Percentiles rank a stretch among this genome's conserved stretches.
phyloP scores from a whole-genome alignment of 2,113 vertebrate species.

The Pterocles gutturalis region DNA sequence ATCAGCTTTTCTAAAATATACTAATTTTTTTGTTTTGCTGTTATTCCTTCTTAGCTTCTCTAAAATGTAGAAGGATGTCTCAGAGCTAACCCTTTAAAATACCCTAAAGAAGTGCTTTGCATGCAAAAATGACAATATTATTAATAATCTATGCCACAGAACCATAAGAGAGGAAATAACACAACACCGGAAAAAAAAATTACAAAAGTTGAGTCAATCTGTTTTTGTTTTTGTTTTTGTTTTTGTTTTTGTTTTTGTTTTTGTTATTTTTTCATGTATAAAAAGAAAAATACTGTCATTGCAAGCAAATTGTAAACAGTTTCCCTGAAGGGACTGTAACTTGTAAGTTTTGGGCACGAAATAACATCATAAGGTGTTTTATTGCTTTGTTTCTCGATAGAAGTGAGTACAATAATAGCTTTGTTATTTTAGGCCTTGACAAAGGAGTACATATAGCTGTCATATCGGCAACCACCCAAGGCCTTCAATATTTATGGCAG shows the following conservation, averaged over 20 bases:
- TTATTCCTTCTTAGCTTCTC: neutral
- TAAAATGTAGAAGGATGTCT: neutral
- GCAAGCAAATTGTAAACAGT: neutral
- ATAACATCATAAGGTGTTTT: neutral
- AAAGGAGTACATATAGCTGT: neutral
- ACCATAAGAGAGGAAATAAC: neutral
- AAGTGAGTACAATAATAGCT: neutral
- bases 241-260: too few relatives aligned
- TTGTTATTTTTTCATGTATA: accelerated
- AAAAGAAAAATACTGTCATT: neutral
- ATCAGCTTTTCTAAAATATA: neutral
- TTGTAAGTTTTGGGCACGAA: neutral
- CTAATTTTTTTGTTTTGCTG: neutral
- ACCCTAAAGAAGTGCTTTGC: neutral
- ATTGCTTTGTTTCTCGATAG: neutral
- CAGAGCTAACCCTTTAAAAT: neutral
- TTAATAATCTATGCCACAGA: neutral
- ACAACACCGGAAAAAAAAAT: neutral
- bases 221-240: too few relatives aligned
- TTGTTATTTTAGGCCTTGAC: neutral
- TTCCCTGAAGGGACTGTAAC: neutral
- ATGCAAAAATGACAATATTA: neutral
- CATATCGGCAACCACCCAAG: neutral
- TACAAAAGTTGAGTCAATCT: neutral
- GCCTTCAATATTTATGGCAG: neutral